A percentile compares a stretch with the other conserved stretches of the same genome.
These are phyloP conservation scores for Orchesella cincta DNA, from an alignment of 1,140 invertebrate species.

Conservation along the genomic window DNA sequence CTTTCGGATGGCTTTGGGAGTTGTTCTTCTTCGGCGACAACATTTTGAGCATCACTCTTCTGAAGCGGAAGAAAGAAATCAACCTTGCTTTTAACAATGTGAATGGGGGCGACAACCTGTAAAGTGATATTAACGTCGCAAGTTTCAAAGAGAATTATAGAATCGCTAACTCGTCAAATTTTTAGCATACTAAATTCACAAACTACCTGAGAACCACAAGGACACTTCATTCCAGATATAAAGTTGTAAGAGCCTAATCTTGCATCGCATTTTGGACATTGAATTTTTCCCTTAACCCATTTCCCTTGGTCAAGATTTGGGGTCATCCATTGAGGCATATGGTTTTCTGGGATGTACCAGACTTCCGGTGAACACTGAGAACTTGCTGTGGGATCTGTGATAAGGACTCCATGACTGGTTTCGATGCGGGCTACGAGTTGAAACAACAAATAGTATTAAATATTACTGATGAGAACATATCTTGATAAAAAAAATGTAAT, in stretches of 20 bases:
- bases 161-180: too few species aligned
- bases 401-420: not conserved
- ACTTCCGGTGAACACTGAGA: conserved; percentile 41
- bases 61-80: conserved; percentile 28
- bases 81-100: conserved; percentile 45
- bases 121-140: conserved; percentile 2
- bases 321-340: conserved; percentile 39
- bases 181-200: not conserved
- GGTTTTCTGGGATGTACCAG: conserved; percentile 46
- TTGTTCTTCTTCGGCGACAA: too few species aligned
- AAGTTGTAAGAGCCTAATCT: conserved; percentile 67
- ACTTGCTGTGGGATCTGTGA: not conserved
- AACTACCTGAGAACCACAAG: conserved; percentile 58
- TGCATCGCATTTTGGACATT: conserved; percentile 62
- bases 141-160: conserved; percentile 21
- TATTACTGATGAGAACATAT: not conserved
- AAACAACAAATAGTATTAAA: not conserved
- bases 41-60: too few species aligned
- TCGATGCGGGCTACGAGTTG: not conserved
- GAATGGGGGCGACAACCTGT: conserved; percentile 39
- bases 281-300: conserved; percentile 67
- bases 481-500: not conserved
- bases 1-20: too few species aligned
- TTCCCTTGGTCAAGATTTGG: conserved; percentile 52
- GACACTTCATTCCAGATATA: conserved; percentile 63